Conservation (phyloP, 2,113 vertebrate genomes). For the Rhinoptilus africanus region DNA sequence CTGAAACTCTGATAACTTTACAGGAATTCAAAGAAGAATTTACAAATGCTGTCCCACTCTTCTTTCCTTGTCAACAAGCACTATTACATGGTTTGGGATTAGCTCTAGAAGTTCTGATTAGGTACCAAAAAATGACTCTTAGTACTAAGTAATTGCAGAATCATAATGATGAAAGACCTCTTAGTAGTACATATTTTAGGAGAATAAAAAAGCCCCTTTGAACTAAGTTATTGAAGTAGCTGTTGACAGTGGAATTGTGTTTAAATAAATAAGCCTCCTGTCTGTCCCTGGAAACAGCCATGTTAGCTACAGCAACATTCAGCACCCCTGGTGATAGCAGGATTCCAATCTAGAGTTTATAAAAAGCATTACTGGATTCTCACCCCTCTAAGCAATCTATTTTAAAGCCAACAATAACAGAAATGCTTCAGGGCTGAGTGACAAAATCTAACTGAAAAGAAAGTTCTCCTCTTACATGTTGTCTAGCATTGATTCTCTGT, state of each 20-base stretch:
- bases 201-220: background rate
- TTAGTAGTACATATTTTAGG: background rate
- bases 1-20: background rate
- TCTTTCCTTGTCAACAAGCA: background rate
- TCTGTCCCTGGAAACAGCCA: background rate
- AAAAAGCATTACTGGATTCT: background rate
- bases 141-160: background rate
- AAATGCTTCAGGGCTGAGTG: background rate
- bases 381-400: accelerated
- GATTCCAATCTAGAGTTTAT: background rate
- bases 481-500: background rate
- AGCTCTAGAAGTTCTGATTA: background rate
- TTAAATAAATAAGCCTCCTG: background rate
- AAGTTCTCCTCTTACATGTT: background rate
- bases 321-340: background rate
- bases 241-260: background rate
- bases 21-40: background rate
- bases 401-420: background rate
- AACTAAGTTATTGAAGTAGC: background rate
- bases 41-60: background rate
- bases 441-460: background rate
- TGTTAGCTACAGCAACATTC: background rate
- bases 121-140: background rate
- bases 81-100: background rate
- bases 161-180: background rate